Conservation (phyloP, 2,113 vertebrate species). For the human region GRCh38 chr6:155144501-155145000, state of each 20-base stretch:
- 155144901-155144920: background rate
- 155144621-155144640: conserved; percentile 95
- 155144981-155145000: background rate
- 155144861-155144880: fast-evolving
- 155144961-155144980: background rate
- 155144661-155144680: conserved; percentile 91
- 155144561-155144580: background rate
- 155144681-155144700: conserved; percentile 95
- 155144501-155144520: background rate
- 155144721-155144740: conserved; percentile 98
- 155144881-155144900: background rate
- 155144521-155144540: fast-evolving
- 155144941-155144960: fast-evolving
- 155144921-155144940: fast-evolving
- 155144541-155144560: background rate
- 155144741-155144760: conserved; percentile 96
- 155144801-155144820: fast-evolving
- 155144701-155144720: conserved; percentile 97
- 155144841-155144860: background rate
- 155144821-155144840: background rate
- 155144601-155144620: conserved; percentile 94
- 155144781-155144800: background rate
- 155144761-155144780: conserved; percentile 99
- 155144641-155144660: conserved; percentile 90
- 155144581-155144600: conserved; percentile 1